Evolutionary conservation across 2,797 vertebrate species (phyloP), one percentile per base, ranked within the genome.

Genomic region (Morelia viridis): DNA sequence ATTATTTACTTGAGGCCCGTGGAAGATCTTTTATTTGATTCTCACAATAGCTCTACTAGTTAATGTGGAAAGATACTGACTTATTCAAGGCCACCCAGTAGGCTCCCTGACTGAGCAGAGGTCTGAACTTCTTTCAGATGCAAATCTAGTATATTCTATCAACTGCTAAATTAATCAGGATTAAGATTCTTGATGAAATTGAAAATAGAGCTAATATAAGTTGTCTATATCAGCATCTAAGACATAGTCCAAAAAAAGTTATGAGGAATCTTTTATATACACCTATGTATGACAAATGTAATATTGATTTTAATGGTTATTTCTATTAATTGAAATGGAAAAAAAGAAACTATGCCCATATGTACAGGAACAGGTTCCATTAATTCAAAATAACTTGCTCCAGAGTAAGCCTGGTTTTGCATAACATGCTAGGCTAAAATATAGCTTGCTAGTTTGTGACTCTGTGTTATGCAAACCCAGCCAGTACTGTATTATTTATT

Each of bases 1-100:
- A 64, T 13, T 61, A 60, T 58, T 46, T 92, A 71, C 31, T 87
- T 57, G 71, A 22, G 68, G 50, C 22, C 28, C 13, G 41, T 50
- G 60, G 60, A 64, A 13, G 11, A 35, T 88, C n/a, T 87, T 83
- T 90, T 83, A 92, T 87, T 56, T 61, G 87, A 83, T 91, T 46
- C 57, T 87, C 57, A 62, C 88, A 71, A 65, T 85, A 87, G 85
- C 58, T 56, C 46, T 83, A 60, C 22, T 56, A 83, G 65, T 57
- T 60, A 56, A 53, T 4, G 35, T 87, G 50, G n/a, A 80, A n/a
- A 92, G 68, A 87, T 88, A 87, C 60, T 90, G 61, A 83, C 60
- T 90, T 92, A 88, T 35, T 89, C 85, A 90, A 90, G 89, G 89
- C 92, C 71, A 92, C 85, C 89, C 92, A 89, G 68, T 80, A 90